These are phyloP conservation scores for Dendrolimus houi DNA, from an alignment of 2,888 invertebrate species.

Conservation along the genomic window DNA sequence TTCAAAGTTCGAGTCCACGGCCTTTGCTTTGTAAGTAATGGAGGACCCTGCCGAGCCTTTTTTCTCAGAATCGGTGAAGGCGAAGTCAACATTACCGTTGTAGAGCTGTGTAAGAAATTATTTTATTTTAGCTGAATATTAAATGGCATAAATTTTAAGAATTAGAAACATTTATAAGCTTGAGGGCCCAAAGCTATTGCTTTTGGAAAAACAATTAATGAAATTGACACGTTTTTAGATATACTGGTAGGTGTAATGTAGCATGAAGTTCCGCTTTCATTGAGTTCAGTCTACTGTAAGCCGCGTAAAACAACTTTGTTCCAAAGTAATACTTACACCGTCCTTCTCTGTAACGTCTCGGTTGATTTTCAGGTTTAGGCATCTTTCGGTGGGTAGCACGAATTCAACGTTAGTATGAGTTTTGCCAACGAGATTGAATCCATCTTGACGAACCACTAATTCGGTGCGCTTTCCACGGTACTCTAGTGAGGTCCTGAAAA, in stretches of 20 bases:
- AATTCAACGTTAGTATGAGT: constrained; percentile 46
- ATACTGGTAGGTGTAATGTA: too few relatives aligned
- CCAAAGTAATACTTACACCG: constrained; percentile 30
- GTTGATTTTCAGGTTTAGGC: constrained; percentile 49
- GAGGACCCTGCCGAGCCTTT: constrained; percentile 50
- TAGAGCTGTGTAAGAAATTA: constrained; percentile 24
- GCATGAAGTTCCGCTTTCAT: too few relatives aligned
- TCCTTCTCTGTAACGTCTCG: constrained; percentile 36
- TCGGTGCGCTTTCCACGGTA: constrained; percentile 58
- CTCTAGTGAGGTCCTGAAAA: constrained; percentile 59
- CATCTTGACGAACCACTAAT: constrained; percentile 42
- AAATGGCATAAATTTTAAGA: too few relatives aligned
- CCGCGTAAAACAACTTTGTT: too few relatives aligned
- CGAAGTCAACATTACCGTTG: constrained; percentile 41
- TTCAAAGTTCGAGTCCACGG: constrained; percentile 40
- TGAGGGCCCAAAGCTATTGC: too few relatives aligned
- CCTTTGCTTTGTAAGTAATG: constrained; percentile 47
- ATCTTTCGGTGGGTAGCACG: constrained; percentile 58
- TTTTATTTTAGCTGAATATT: background rate
- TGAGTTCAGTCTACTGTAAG: too few relatives aligned
- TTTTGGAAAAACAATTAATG: too few relatives aligned
- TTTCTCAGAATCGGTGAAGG: constrained; percentile 46
- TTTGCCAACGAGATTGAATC: constrained; percentile 34
- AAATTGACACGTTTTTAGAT: too few relatives aligned
- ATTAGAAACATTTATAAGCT: too few relatives aligned